phyloP scores from a whole-genome alignment of 2,113 vertebrate genomes.

The Lucifuga dentata region DNA sequence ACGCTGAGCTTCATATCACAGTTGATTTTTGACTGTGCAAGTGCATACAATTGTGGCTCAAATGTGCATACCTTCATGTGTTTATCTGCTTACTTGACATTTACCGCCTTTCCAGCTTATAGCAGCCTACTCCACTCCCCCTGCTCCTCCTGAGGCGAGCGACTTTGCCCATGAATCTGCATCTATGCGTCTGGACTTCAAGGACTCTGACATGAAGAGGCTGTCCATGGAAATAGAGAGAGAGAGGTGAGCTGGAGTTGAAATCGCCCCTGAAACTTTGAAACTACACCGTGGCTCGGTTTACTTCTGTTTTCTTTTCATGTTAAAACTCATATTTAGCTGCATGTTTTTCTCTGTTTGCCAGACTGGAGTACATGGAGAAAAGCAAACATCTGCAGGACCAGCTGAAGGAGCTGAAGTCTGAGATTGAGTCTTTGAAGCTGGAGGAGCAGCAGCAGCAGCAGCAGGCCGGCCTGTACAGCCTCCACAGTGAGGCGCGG shows the following conservation, averaged over 20 bases:
- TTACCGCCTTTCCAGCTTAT: constrained; percentile 70
- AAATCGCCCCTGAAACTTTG: background rate
- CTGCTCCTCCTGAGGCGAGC: constrained; percentile 73
- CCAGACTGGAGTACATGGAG: constrained; percentile 92
- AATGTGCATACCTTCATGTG: background rate
- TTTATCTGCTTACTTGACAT: background rate
- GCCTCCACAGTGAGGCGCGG: constrained; percentile 64
- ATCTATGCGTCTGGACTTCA: constrained; percentile 85
- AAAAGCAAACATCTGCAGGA: constrained; percentile 93
- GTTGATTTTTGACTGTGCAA: no score
- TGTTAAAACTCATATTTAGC: background rate
- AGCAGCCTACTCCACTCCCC: constrained; percentile 81
- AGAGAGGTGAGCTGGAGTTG: constrained; percentile 82
- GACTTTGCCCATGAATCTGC: constrained; percentile 82
- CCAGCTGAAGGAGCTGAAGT: constrained; percentile 91
- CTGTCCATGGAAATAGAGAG: constrained; percentile 94
- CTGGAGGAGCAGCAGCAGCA: constrained; percentile 90
- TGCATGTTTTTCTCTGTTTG: background rate
- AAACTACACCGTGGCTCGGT: background rate
- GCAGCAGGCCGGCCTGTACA: constrained; percentile 83
- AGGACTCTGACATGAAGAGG: constrained; percentile 92
- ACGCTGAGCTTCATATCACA: no score
- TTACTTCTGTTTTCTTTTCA: background rate
- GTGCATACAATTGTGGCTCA: no score
- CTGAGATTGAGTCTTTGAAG: constrained; percentile 91